phyloP scores from a whole-genome alignment of 1,140 invertebrate species.

The Pectinophora gossypiella region DNA sequence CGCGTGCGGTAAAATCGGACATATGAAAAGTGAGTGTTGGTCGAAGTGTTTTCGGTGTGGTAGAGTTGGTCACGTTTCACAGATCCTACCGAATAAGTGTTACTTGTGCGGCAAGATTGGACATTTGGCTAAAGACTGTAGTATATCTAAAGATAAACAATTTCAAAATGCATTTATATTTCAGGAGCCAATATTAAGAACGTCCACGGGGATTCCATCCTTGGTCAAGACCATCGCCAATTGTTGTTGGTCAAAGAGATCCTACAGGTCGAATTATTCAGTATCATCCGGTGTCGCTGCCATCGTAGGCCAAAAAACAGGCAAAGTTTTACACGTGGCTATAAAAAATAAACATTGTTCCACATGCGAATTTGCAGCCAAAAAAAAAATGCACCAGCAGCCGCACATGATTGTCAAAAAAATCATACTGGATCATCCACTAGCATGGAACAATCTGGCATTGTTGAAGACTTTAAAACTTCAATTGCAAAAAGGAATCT shows the following conservation, averaged over 20 bases:
- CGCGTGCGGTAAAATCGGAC: too few species aligned
- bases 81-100: too few species aligned
- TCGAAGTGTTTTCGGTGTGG: too few species aligned
- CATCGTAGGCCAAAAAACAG: constrained; percentile 26
- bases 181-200: too few species aligned
- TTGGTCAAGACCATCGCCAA: constrained; percentile 15
- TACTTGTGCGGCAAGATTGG: too few species aligned
- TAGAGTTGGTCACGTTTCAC: too few species aligned
- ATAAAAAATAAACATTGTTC: constrained; percentile 32
- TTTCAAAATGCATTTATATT: too few species aligned
- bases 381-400: constrained; percentile 7
- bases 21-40: too few species aligned
- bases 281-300: constrained; percentile 28
- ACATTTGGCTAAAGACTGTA: too few species aligned
- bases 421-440: constrained; percentile 30
- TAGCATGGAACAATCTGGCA: constrained; percentile 59
- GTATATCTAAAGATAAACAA: too few species aligned
- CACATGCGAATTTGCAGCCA: constrained; percentile 20
- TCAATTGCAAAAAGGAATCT: constrained; percentile 33
- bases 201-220: too few species aligned
- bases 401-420: constrained; percentile 31
- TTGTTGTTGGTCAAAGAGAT: constrained; percentile 32
- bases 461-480: constrained; percentile 45
- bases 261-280: constrained; percentile 33
- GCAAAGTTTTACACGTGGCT: constrained; percentile 28